phyloP scores from a whole-genome alignment of 2,888 invertebrate genomes.

The Acanthosepion pharaonis region DNA sequence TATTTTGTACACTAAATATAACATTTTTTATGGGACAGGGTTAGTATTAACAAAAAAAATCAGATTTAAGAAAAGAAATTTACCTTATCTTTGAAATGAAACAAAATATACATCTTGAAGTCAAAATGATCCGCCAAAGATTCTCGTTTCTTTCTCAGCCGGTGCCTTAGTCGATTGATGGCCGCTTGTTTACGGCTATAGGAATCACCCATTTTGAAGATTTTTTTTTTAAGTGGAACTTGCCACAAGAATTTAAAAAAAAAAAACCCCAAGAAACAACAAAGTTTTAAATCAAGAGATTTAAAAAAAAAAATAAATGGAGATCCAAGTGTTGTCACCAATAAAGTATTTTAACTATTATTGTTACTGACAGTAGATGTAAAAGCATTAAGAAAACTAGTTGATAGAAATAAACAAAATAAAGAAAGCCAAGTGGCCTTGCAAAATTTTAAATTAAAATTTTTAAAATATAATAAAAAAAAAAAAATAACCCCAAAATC shows the following conservation, averaged over 20 bases:
- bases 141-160: conserved; percentile 71
- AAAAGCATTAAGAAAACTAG: neutral
- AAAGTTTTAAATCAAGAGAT: conserved; percentile 7
- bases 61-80: neutral
- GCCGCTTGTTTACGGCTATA: conserved; percentile 65
- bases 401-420: neutral
- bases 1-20: too few species aligned
- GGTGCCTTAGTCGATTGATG: conserved; percentile 67
- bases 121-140: conserved; percentile 74
- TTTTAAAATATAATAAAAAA: neutral
- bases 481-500: neutral
- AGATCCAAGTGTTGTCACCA: neutral
- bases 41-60: neutral
- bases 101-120: conserved; percentile 73
- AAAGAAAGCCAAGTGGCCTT: neutral
- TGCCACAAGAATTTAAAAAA: neutral
- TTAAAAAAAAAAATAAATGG: neutral
- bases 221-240: neutral
- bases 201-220: conserved; percentile 66
- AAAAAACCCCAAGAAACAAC: neutral
- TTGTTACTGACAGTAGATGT: neutral
- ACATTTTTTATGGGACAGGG: too few species aligned
- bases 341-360: neutral
- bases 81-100: conserved; percentile 74
- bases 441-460: neutral